Base-by-base conservation (phyloP, 2,797 vertebrate genomes). In the Dromococcyx pavoninus region DNA sequence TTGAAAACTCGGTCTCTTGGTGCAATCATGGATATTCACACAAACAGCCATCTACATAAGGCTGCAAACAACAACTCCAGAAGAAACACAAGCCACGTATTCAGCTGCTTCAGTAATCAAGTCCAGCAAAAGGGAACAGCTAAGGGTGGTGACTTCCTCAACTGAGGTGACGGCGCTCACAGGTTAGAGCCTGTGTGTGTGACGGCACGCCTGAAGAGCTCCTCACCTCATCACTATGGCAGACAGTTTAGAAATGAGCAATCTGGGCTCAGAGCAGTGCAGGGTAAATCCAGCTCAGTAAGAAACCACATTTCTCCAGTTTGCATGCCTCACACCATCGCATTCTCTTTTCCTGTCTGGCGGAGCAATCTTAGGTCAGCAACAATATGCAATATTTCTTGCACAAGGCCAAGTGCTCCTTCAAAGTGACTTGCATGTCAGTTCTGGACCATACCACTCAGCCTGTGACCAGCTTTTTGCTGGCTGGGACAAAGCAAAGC, bases 401-500 rank as follows among this genome's bases (percentile, higher is more conserved):
- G 22, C 16, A 23, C 4, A 24, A 58, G 28, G 32, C 27, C 44
- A 69, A 69, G 11, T 0, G 4, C 8, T 10, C n/a, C 46, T 46
- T 46, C 39, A 5, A 5, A 11, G 54, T 0, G 2, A 46, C 18
- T 32, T 74, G 18, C 27, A 8, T 0, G 9, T 8, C 65, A 41
- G 50, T 25, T 67, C 30, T 46, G 58, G 48, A 15, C 54, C 17
- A 5, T 4, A 14, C 39, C 65, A 54, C 44, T 27, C 56, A 72
- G 54, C 48, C 54, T 35, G 18, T 6, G 39, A 58, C 33, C 18
- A 43, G 77, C 30, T 2, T 67, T 74, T 33, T 76, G 54, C 39
- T 76, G 83, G 11, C 37, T 80, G 60, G 16, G 35, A 44, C 60
- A 80, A 57, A 46, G n/a, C 41, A 46, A 44, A 69, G 17, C 19